Conservation (phyloP, 2,888 invertebrate species). For the Cosmorhoe ocellata region DNA sequence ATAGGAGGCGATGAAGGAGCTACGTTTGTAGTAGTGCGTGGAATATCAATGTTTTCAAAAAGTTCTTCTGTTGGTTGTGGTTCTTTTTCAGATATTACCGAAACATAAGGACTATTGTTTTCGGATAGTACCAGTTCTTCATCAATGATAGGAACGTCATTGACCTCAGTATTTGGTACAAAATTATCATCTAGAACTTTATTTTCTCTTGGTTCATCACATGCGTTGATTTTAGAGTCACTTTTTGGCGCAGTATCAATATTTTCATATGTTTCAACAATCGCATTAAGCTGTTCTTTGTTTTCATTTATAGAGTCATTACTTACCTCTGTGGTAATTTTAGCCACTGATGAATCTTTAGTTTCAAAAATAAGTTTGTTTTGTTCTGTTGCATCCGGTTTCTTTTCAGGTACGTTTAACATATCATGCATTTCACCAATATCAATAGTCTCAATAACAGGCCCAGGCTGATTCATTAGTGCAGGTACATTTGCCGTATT, state of each 20-base stretch:
- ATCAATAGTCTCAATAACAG: neutral
- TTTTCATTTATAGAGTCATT: neutral
- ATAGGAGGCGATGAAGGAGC: slow-evolving; percentile 61
- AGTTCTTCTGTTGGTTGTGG: slow-evolving; percentile 21
- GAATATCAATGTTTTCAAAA: slow-evolving; percentile 38
- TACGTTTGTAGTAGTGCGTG: slow-evolving; percentile 27
- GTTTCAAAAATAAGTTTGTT: slow-evolving; percentile 1
- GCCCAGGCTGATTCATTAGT: neutral
- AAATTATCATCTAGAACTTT: neutral
- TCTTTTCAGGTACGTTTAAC: neutral
- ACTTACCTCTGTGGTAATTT: slow-evolving; percentile 1
- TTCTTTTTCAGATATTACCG: slow-evolving; percentile 42
- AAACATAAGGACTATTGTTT: slow-evolving; percentile 60
- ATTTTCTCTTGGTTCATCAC: neutral
- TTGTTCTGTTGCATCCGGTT: slow-evolving; percentile 5
- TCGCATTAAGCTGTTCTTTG: slow-evolving; percentile 20
- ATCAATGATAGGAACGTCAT: slow-evolving; percentile 28
- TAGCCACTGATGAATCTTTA: neutral
- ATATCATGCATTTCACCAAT: neutral
- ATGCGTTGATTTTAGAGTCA: neutral
- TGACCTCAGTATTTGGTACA: slow-evolving; percentile 1
- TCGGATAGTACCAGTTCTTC: slow-evolving; percentile 56
- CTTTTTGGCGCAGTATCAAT: slow-evolving; percentile 3
- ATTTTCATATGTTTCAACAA: slow-evolving; percentile 39
- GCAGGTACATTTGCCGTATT: slow-evolving; percentile 2